phyloP scores from a whole-genome alignment of 2,113 vertebrate species.

The Lagopus muta region DNA sequence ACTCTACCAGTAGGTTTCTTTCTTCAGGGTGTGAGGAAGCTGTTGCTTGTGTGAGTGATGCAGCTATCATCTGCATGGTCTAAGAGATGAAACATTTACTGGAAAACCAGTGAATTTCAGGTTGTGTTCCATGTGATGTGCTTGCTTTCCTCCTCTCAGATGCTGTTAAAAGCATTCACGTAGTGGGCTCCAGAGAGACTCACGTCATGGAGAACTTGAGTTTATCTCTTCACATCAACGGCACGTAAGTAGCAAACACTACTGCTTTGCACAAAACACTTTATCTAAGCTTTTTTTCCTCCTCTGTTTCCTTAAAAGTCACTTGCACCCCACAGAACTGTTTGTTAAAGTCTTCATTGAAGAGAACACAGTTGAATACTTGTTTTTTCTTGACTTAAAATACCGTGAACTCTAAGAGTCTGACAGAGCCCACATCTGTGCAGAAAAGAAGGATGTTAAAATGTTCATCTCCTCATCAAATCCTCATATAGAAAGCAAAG shows the following conservation, averaged over 20 bases:
- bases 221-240: conserved; percentile 84
- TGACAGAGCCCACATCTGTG: neutral
- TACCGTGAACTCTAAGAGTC: neutral
- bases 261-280: neutral
- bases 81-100: neutral
- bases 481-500: neutral
- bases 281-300: neutral
- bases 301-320: neutral
- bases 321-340: neutral
- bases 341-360: neutral
- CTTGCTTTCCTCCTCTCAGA: conserved; percentile 72
- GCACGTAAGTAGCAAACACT: conserved; percentile 82
- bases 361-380: neutral
- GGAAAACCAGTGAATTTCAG: neutral
- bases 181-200: conserved; percentile 80
- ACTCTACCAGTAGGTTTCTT: neutral
- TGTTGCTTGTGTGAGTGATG: neutral
- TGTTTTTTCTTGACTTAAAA: neutral
- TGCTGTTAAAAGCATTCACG: conserved; percentile 82
- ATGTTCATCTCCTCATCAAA: neutral
- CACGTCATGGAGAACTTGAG: conserved; percentile 79
- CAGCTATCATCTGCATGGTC: neutral
- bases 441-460: neutral
- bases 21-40: neutral
- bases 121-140: neutral